phyloP scores from a whole-genome alignment of 2,113 vertebrate genomes.

The Mungos mungo region DNA sequence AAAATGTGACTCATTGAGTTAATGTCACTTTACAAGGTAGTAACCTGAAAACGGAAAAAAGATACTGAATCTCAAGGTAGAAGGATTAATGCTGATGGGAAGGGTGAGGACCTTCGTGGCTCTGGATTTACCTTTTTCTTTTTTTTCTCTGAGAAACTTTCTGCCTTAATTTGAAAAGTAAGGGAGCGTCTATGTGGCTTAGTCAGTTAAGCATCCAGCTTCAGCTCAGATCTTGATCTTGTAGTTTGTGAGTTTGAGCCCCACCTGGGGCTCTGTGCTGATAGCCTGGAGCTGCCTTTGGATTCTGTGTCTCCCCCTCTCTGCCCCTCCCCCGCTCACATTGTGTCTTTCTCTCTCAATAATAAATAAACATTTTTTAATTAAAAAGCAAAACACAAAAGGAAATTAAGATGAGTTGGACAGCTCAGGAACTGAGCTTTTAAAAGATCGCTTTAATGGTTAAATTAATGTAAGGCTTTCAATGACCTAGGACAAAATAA shows the following conservation, averaged over 20 bases:
- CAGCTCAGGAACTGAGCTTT: not conserved
- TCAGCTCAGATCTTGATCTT: too few species aligned
- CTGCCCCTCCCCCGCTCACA: too few species aligned
- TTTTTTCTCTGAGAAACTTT: not conserved
- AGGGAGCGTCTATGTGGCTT: not conserved
- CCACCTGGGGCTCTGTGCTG: too few species aligned
- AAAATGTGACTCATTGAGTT: constrained; percentile 4
- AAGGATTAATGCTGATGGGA: not conserved
- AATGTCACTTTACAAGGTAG: constrained; percentile 18
- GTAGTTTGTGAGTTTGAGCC: too few species aligned
- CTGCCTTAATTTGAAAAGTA: constrained; percentile 34
- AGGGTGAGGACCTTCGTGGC: not conserved
- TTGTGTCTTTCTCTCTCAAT: too few species aligned
- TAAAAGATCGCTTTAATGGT: constrained; percentile 14
- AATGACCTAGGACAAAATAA: constrained; percentile 24
- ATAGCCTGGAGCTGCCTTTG: too few species aligned
- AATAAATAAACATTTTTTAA: too few species aligned
- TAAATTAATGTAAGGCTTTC: constrained; percentile 15
- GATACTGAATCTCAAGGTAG: not conserved
- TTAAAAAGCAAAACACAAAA: too few species aligned
- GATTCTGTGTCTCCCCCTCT: too few species aligned
- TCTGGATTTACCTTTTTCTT: not conserved
- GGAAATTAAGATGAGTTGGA: not conserved
- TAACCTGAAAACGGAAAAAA: not conserved
- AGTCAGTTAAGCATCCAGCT: too few species aligned